phyloP scores from a whole-genome alignment of 30 jellyfish, hydroid and myxozoan genomes.

The Phacellophora camtschatica region DNA sequence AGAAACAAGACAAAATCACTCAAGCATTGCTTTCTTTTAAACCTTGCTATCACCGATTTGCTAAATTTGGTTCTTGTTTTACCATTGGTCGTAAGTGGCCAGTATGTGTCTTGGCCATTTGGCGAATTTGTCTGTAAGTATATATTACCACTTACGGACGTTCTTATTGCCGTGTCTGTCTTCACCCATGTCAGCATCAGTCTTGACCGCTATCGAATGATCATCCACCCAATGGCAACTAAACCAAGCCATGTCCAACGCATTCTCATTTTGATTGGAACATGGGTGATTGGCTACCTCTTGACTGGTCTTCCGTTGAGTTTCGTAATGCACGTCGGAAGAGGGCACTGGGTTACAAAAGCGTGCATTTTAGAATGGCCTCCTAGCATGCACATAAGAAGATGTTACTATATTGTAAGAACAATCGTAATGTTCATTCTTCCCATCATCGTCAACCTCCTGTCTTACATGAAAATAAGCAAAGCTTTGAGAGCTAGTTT shows the following conservation, averaged over 20 bases:
- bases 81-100: constrained; percentile 53
- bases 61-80: constrained; percentile 42
- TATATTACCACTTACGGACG: constrained; percentile 69
- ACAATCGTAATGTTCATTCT: constrained; percentile 43
- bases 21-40: constrained; percentile 79
- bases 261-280: constrained; percentile 30
- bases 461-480: constrained; percentile 67
- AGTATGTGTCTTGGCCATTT: constrained; percentile 78
- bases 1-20: constrained; percentile 55
- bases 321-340: constrained; percentile 54
- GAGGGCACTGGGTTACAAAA: constrained; percentile 55
- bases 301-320: constrained; percentile 74
- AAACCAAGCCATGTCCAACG: constrained; percentile 57
- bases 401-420: constrained; percentile 44
- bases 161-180: constrained; percentile 82
- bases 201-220: constrained; percentile 84
- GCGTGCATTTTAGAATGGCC: constrained; percentile 75
- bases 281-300: constrained; percentile 72
- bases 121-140: constrained; percentile 87
- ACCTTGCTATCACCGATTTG: constrained; percentile 81
- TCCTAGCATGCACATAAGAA: constrained; percentile 24
- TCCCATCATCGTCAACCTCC: constrained; percentile 77
- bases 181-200: constrained; percentile 78
- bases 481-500: constrained; percentile 55
- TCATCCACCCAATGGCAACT: constrained; percentile 70